Evolutionary conservation across 2,888 invertebrate species (phyloP), one percentile per base, ranked within the genome.

Genomic region (Acronicta aceris): DNA sequence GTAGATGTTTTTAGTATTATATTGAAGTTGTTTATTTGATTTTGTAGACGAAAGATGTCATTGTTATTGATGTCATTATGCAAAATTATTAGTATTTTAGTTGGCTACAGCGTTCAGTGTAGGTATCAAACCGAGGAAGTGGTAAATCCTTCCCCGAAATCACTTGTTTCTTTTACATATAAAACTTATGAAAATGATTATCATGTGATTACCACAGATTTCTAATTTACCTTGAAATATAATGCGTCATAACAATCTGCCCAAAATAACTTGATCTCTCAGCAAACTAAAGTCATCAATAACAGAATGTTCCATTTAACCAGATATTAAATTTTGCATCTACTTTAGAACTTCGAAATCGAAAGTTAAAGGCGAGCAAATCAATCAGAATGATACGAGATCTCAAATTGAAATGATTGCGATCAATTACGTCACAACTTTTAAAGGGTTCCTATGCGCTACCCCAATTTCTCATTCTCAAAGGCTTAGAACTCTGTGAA

Each of bases 341-440:
- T 1, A 55, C 53, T 55, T 17, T 10, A 45, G 51, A 71, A 64
- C 65, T 33, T 52, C 5, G 6, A 45, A 55, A 49, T 53, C 51
- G 21, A 74, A 72, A 74, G 62, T 69, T 73, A 30, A 65, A 70
- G 41, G 59, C 46, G 70, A 67, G 59, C 58, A 64, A 76, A 79
- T 79, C 80, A 78, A 79, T 79, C 76, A 70, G 65, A 67, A 63
- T 62, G 76, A 71, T 74, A 67, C 66, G 70, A 79, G 71, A 79
- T 66, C 66, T 71, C 54, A 74, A 81, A 81, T 81, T 74, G 70
- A 79, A 80, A 81, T 79, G 62, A 55, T 65, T 59, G 52, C 71
- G 58, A 80, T 82, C 78, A 83, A 78, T 81, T 71, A 76, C 74
- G 61, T 74, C 60, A 17, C 68, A 75, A 81, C 64, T 79, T 81